Evolutionary conservation across 92 coral and sea anemone genomes (phyloP), one percentile per base, ranked within the genome.

Genomic region (Parazoanthus darwini): DNA sequence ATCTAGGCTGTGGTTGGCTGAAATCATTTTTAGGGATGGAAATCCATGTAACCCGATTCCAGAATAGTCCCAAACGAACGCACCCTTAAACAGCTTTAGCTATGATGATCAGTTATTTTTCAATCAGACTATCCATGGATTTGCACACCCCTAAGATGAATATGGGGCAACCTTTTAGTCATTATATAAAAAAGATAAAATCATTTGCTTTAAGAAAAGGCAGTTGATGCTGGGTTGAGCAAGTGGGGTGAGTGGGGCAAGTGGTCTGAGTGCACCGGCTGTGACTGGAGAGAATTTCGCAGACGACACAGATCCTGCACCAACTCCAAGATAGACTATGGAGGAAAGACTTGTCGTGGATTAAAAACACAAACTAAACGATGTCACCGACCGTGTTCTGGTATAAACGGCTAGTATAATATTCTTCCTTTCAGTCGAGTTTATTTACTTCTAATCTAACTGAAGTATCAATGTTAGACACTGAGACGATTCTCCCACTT

Each of bases 271-370:
- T 58, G 54, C 56, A 66, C 79, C 36, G 51, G 56, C 15, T 65
- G 73, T 25, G 54, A 66, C 63, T 33, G 71, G 65, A 74, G 81
- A 16, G 37, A 46, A 29, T 7, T 51, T 42, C 71, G 81, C 70
- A 46, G 23, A 29, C 80, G 81, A 74, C 88, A 78, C 11, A 42
- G 79, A 29, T 86, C 72, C 68, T 74, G 75, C 33, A 79, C 35
- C 42, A 73, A 10, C 23, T 44, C 43, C 43, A 29, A 73, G 5
- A 44, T 44, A 5, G 44, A 7, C 77, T 8, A 11, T 35, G 77
- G 43, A 29, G 0, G 42, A 13, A 35, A 33, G 36, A 8, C 43
- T 15, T 73, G 77, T 13, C 77, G 42, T 73, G 77, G 77, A 73
- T 29, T 16, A 8, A 73, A 73, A 11, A 9, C 39, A 8, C 23